These are phyloP conservation scores for Drosophila prosaltans DNA, from an alignment of 1,140 invertebrate genomes.

Conservation along the genomic window DNA sequence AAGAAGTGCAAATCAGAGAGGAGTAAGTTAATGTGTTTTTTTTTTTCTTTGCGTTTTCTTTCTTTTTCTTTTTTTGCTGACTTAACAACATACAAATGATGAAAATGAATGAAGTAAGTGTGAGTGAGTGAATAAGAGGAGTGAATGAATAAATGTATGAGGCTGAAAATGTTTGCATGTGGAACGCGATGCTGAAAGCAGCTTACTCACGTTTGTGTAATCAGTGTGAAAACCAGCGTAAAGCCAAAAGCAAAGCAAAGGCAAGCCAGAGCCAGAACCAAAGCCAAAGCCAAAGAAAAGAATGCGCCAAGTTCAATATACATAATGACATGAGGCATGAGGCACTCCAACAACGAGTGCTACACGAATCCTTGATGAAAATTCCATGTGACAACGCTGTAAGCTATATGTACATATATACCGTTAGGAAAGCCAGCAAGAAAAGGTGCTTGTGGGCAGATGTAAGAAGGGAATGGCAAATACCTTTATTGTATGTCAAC, in stretches of 20 bases:
- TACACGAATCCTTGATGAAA: conserved; percentile 64
- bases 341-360: conserved; percentile 54
- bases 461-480: conserved; percentile 43
- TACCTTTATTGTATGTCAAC: conserved; percentile 79
- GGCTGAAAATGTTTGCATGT: conserved; percentile 71
- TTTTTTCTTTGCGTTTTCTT: not conserved
- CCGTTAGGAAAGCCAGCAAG: not conserved
- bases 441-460: not conserved
- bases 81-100: conserved; percentile 80
- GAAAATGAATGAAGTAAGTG: conserved; percentile 77
- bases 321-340: conserved; percentile 66
- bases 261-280: conserved; percentile 32
- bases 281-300: conserved; percentile 16
- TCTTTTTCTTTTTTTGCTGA: conserved; percentile 48
- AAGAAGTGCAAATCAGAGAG: conserved; percentile 69
- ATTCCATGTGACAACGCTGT: conserved; percentile 74
- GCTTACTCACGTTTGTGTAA: conserved; percentile 80
- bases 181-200: conserved; percentile 76
- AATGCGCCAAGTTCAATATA: conserved; percentile 65
- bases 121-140: conserved; percentile 56
- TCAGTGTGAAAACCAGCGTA: conserved; percentile 72
- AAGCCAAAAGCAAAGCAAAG: conserved; percentile 31
- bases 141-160: conserved; percentile 77
- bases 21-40: conserved; percentile 70
- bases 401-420: conserved; percentile 52